Percentiles rank a stretch among this genome's conserved stretches.
Conservation (phyloP, 2,113 vertebrate species). For the Misgurnus anguillicaudatus region DNA sequence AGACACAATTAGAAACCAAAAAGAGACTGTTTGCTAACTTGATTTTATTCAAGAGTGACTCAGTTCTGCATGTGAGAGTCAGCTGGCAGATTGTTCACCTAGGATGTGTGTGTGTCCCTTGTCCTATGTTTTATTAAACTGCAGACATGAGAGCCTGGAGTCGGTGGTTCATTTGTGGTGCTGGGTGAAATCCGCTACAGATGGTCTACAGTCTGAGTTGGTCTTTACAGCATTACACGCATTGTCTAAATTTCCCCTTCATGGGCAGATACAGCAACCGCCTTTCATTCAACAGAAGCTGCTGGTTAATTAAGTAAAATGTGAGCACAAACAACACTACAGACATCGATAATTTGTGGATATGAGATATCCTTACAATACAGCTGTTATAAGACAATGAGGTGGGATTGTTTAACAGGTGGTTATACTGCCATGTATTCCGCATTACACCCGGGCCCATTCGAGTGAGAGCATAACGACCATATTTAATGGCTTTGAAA, state of each 20-base stretch:
- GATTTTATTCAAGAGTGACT: too few relatives aligned
- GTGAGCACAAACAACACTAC: not conserved
- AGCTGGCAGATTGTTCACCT: too few relatives aligned
- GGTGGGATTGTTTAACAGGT: not conserved
- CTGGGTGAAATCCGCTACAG: too few relatives aligned
- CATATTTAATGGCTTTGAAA: slow-evolving; percentile 44
- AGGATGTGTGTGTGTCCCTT: too few relatives aligned
- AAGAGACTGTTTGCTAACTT: too few relatives aligned
- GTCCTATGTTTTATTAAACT: too few relatives aligned
- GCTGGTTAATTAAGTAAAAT: slow-evolving; percentile 17
- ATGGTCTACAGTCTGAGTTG: too few relatives aligned
- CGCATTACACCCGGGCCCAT: not conserved
- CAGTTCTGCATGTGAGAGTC: too few relatives aligned
- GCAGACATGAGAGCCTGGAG: too few relatives aligned
- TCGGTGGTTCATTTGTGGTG: too few relatives aligned
- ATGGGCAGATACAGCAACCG: not conserved
- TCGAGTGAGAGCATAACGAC: slow-evolving; percentile 20
- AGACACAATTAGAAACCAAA: too few relatives aligned
- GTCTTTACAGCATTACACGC: too few relatives aligned
- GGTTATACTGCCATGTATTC: slow-evolving; percentile 12
- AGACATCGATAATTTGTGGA: slow-evolving; percentile 11
- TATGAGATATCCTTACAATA: not conserved
- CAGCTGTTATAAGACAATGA: not conserved
- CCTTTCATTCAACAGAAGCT: not conserved
- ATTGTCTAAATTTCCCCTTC: not conserved